Conservation (phyloP, 2,888 invertebrate species). For the Osmoderma eremita region DNA sequence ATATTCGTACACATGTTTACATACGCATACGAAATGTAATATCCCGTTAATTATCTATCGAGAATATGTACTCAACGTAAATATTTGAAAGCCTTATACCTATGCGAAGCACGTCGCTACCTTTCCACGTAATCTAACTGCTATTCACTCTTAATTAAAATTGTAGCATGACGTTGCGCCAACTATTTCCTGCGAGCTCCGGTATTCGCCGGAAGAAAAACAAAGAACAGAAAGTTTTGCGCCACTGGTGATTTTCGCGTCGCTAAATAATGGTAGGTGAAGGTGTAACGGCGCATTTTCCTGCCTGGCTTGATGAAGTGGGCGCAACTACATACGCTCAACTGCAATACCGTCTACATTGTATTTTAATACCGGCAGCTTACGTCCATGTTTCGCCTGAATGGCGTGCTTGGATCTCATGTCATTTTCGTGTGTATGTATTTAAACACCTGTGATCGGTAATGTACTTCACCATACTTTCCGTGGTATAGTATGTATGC, state of each 20-base stretch:
- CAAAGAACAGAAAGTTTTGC: conserved; percentile 4
- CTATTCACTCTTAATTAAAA: conserved; percentile 22
- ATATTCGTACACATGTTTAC: neutral
- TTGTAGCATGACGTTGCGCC: conserved; percentile 10
- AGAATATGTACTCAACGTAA: neutral
- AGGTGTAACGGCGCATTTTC: conserved; percentile 25
- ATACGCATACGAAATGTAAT: neutral
- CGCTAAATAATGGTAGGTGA: conserved; percentile 8
- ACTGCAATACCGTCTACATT: conserved; percentile 10
- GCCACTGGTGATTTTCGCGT: conserved; percentile 9
- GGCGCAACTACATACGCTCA: neutral
- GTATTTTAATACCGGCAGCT: conserved; percentile 15
- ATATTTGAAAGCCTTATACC: conserved; percentile 10
- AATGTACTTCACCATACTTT: conserved; percentile 8
- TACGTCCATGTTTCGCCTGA: neutral
- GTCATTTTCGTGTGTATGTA: conserved; percentile 11
- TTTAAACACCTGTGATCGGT: conserved; percentile 16
- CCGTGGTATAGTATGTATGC: conserved; percentile 4
- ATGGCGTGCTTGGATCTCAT: neutral
- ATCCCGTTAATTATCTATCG: conserved; percentile 2
- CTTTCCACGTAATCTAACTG: neutral
- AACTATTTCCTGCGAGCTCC: neutral
- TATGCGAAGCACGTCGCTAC: neutral
- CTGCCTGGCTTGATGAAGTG: conserved; percentile 14
- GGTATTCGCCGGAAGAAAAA: conserved; percentile 2